phyloP scores from a whole-genome alignment of 1,140 invertebrate genomes.

The Phymastichus coffea region DNA sequence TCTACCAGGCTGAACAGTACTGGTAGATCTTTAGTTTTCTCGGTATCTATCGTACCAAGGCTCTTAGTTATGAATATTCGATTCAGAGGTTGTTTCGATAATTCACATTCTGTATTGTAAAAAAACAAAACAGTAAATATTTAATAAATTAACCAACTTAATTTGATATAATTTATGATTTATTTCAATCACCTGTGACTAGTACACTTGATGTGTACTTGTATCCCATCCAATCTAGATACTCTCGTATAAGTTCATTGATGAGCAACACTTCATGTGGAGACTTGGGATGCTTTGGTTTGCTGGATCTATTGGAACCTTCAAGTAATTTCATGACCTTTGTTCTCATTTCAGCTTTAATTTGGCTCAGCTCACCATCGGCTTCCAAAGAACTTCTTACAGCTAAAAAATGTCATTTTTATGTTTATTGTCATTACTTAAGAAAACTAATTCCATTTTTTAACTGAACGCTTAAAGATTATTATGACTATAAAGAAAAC shows the following conservation, averaged over 20 bases:
- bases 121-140: conserved; percentile 5
- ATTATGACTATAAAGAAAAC: background rate
- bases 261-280: conserved; percentile 47
- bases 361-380: conserved; percentile 47
- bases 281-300: conserved; percentile 37
- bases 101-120: conserved; percentile 44
- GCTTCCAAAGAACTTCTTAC: conserved; percentile 51
- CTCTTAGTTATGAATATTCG: conserved; percentile 44
- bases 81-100: conserved; percentile 48
- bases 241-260: conserved; percentile 56
- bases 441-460: background rate
- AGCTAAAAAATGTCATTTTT: conserved; percentile 43
- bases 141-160: conserved; percentile 6
- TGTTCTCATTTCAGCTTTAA: conserved; percentile 53
- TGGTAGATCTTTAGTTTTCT: conserved; percentile 45
- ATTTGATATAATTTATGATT: conserved; percentile 2
- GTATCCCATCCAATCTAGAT: conserved; percentile 57
- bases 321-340: conserved; percentile 53
- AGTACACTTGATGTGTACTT: conserved; percentile 51
- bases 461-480: background rate
- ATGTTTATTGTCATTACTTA: background rate
- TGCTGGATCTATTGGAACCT: conserved; percentile 37
- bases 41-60: conserved; percentile 46
- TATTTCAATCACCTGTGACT: conserved; percentile 42
- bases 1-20: conserved; percentile 48